Conservation (phyloP, 2,888 invertebrate genomes). For the Limenitis camilla region DNA sequence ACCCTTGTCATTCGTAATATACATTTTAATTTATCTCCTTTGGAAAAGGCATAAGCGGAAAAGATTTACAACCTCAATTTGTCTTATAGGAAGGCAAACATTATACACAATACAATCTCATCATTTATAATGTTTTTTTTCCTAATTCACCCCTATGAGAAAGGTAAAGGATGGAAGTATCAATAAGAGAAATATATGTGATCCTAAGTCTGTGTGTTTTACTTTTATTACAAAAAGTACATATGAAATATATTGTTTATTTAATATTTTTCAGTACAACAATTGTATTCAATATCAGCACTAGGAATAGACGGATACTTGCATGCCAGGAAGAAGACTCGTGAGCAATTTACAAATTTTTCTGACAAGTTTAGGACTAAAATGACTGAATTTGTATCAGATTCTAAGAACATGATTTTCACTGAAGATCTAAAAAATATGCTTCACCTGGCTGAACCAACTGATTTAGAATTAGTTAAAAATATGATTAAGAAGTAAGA, state of each 20-base stretch:
- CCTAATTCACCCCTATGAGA: too few relatives aligned
- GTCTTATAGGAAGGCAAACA: too few relatives aligned
- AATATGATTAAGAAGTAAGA: constrained; percentile 82
- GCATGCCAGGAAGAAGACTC: constrained; percentile 65
- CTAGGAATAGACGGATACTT: constrained; percentile 78
- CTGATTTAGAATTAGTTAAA: constrained; percentile 77
- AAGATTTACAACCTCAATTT: too few relatives aligned
- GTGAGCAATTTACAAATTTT: constrained; percentile 76
- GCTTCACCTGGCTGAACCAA: constrained; percentile 79
- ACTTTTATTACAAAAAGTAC: neutral
- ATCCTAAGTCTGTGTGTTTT: too few relatives aligned
- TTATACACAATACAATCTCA: too few relatives aligned
- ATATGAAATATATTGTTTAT: neutral
- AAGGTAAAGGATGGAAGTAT: too few relatives aligned
- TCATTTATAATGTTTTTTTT: too few relatives aligned
- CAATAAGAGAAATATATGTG: too few relatives aligned
- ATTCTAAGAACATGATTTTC: constrained; percentile 80
- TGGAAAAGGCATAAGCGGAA: too few relatives aligned
- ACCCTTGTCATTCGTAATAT: too few relatives aligned
- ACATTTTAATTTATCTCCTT: too few relatives aligned
- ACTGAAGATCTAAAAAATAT: constrained; percentile 90
- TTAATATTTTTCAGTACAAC: constrained; percentile 40
- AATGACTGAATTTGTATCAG: constrained; percentile 78
- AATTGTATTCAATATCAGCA: constrained; percentile 72
- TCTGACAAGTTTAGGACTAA: constrained; percentile 79